Base-by-base conservation (phyloP, 2,113 vertebrate genomes). In the Elaphurus davidianus region DNA sequence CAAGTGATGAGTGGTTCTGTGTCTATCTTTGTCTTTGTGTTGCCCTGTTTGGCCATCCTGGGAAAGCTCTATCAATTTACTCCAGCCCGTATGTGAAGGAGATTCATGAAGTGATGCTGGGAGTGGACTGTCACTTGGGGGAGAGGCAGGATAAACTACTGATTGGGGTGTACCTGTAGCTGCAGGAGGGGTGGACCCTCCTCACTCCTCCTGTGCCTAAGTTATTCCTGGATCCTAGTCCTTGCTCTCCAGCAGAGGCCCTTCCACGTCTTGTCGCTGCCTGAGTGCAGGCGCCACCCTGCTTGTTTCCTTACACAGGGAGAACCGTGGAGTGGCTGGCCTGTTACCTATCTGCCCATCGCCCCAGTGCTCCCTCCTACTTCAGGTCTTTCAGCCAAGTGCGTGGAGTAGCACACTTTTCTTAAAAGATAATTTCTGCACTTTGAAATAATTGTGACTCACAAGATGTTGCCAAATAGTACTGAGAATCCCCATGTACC, bases 381-480 rank as follows among this genome's bases (percentile, higher is more conserved):
- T 60, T 59, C 15, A 84, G 45, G 15, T 76, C n/a, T 60, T 83
- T 89, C 21, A 90, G 40, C 33, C 10, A 15, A 7, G 23, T 30
- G 3, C 30, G 36, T 10, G 27, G n/a, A 81, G 21, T 6, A 67
- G 25, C 50, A 82, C 4, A 2, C 23, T 55, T 92, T 60, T 43
- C 45, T 81, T 91, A 36, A 87, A 89, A 76, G 62, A 28, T 54
- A 67, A 25, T 13, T 64, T 89, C 81, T 57, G 7, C 30, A 50
- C 79, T 96, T 95, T 43, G 43, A 81, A 76, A n/a, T n/a, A 11
- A 47, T 40, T 67, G 82, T 86, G 67, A 64, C 7, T 92, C 55
- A 90, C 21, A 87, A 71, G 30, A 60, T 28, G 7, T 90, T 85
- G 30, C 40, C 87, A 90, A 90, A 92, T n/a, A 67, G 12, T 62